Evolutionary conservation across 2,797 vertebrate species (phyloP).

Genomic region (Peromyscus nudipes): DNA sequence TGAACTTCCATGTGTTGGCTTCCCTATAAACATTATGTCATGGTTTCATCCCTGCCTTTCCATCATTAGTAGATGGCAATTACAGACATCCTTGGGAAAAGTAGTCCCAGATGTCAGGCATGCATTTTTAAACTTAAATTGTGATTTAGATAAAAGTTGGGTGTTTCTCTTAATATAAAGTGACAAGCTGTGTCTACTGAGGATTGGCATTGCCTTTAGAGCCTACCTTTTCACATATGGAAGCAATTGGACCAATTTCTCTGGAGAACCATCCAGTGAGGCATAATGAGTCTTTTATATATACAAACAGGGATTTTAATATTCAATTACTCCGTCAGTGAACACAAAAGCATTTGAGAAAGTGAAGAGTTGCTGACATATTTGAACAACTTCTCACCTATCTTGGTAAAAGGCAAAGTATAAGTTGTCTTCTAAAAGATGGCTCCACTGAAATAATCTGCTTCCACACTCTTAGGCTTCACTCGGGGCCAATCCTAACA

Average conservation of each 20-base stretch:
- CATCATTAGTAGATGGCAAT: neutral
- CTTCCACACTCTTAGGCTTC: neutral
- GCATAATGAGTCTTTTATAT: neutral
- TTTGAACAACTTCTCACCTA: neutral
- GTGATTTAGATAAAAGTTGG: slow-evolving; percentile 38
- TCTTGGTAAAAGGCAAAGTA: neutral
- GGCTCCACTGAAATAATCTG: neutral
- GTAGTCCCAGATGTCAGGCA: neutral
- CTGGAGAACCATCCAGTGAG: slow-evolving; percentile 46
- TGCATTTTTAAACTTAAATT: neutral
- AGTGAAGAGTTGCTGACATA: neutral
- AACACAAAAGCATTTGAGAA: neutral
- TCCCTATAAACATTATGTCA: neutral
- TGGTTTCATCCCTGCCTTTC: neutral
- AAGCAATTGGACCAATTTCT: neutral
- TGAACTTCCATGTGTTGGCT: neutral
- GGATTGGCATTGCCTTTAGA: neutral
- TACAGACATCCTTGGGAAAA: rapidly evolving
- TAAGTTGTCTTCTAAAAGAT: neutral
- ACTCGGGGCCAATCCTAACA: neutral
- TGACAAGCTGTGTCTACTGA: neutral
- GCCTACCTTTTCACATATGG: neutral
- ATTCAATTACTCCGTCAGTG: slow-evolving; percentile 25
- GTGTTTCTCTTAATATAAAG: neutral
- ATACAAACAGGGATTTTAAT: slow-evolving; percentile 46